Evolutionary conservation across 2,113 vertebrate species (phyloP).

Genomic region (Serinus canaria): DNA sequence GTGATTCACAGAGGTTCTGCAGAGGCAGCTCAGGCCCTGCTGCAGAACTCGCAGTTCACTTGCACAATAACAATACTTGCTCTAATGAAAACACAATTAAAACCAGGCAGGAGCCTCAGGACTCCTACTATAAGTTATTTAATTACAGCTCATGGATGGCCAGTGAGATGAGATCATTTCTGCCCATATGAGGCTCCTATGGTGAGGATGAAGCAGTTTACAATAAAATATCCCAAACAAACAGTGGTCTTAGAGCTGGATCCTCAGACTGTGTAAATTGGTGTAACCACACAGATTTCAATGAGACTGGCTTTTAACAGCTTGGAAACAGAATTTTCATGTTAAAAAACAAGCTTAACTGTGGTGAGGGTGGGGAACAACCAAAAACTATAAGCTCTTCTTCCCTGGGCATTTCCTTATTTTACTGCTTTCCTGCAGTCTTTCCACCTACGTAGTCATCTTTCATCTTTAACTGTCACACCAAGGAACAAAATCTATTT

Average conservation of each 20-base stretch:
- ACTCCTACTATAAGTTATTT: constrained; percentile 20
- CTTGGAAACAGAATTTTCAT: background rate
- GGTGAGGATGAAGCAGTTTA: background rate
- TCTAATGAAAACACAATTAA: constrained; percentile 34
- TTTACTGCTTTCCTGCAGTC: background rate
- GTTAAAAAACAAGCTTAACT: background rate
- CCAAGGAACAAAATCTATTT: background rate
- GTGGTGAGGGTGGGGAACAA: background rate
- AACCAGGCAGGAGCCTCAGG: background rate
- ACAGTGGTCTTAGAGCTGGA: background rate
- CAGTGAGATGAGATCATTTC: background rate
- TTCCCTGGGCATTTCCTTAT: background rate
- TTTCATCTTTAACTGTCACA: background rate
- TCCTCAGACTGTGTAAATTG: background rate
- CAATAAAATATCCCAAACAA: background rate
- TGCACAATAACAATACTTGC: background rate
- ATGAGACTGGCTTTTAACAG: background rate
- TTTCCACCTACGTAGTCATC: accelerated
- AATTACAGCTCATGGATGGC: constrained; percentile 1
- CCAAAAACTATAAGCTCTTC: background rate
- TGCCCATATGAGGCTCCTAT: background rate
- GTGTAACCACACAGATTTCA: background rate
- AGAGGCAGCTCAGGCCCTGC: background rate
- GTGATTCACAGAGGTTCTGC: background rate
- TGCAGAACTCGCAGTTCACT: background rate